Evolutionary conservation across 2,888 invertebrate genomes (phyloP), one percentile per base, ranked within the genome.

Genomic region (Drosophila kambysellisi): DNA sequence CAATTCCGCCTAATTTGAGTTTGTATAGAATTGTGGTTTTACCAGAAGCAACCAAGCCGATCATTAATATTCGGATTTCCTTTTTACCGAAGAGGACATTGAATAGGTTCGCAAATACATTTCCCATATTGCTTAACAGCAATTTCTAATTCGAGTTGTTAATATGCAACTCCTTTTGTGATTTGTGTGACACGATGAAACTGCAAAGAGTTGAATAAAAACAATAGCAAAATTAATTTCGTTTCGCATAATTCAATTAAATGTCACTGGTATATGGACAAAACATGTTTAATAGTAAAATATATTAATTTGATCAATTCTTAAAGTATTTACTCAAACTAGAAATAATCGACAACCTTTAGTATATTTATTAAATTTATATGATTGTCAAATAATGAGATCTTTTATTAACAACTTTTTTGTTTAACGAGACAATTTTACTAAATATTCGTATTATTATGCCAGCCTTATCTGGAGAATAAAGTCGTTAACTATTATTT

Each of bases 1-100:
- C 99, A 95, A 99, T 99, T 97, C 99, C 99, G 94, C 99, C 99
- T 95, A 99, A 96, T 96, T 99, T 99, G 94, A 99, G 96, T 96
- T 99, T 99, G 96, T 99, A 99, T 95, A 99, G 95, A 95, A 99
- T 99, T 94, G 99, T 99, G 93, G 99, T 99, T 96, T 99, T 99
- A 95, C 99, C 99, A 95, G 99, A 99, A 93, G 99, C 99, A 95
- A 99, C 99, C 93, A 99, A 96, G 94, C 98, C 98, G 91, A 99
- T 98, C 99, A 99, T 99, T 95, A 99, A 95, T 96, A 99, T 99
- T 95, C 99, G 97, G 99, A 99, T 99, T 95, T 99, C 99, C 94
- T 99, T 99, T 95, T 99, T 99, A 95, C 99, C 99, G 95, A 99
- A 99, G 91, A 99, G 97, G 95, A 99, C 98, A 96, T 98, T 98